Evolutionary conservation across 2,888 invertebrate species (phyloP), one percentile per base, ranked within the genome.

Genomic region (Schrankia costaestrigalis): DNA sequence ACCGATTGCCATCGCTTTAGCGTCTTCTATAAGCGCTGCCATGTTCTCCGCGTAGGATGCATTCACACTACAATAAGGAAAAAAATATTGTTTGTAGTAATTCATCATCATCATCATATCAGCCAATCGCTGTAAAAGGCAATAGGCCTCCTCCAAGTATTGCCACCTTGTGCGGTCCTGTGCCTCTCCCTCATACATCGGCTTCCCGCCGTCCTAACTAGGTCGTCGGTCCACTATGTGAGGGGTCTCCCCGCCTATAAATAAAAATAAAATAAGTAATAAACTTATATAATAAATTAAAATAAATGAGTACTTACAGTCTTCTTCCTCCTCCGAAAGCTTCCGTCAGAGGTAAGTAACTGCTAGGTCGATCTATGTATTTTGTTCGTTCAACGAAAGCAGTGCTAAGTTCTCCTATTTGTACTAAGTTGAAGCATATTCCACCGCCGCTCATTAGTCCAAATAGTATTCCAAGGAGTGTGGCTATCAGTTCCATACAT

Each of bases 321-420:
- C 72, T 56, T 21, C 68, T 56, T 1, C 84, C 86, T 7, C 86
- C 86, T 7, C 84, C 83, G 22, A 86, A 86, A 0, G 72, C 29
- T 0, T 55, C 32, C 0, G 77, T 71, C 0, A 86, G 56, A 0
- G 85, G 86, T 11, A 86, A 36, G 23, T 67, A 70, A 39, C 78
- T 83, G 15, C 79, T 75, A 0, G 71, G 48, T 23, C 63, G 56
- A 3, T 78, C 63, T 8, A 62, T 68, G 37, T 70, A 70, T 1
- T 62, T 64, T 1, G 83, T 85, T 14, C 86, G 68, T 37, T 90
- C 90, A 11, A 92, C 90, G 56, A 92, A 84, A 4, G 91, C 67
- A 0, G 91, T 90, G 36, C 90, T 90, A 21, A 92, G 81, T 50
- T 91, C 90, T 3, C 92, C 92, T 50, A 91, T 90, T 53, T 91